Percentiles rank a stretch among this genome's conserved stretches.
Conservation (phyloP, 2,113 vertebrate species). For the Eleginops maclovinus region DNA sequence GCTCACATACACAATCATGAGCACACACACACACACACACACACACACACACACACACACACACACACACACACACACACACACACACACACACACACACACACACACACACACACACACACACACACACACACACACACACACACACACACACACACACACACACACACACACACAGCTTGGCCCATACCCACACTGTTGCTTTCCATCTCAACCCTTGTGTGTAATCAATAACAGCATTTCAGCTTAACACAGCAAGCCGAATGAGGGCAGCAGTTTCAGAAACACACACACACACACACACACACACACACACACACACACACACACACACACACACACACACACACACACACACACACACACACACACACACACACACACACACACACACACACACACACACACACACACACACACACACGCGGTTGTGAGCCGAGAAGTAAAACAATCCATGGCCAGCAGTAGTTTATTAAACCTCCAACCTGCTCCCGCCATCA, state of each 20-base stretch:
- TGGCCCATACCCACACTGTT: constrained; percentile 47
- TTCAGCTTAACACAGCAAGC: constrained; percentile 60
- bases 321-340: background rate
- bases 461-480: constrained; percentile 71
- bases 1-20: constrained; percentile 20
- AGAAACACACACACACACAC: background rate
- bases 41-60: constrained; percentile 31
- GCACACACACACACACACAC: constrained; percentile 22
- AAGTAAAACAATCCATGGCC: constrained; percentile 58
- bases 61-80: constrained; percentile 25
- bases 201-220: constrained; percentile 68
- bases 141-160: constrained; percentile 32
- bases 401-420: background rate
- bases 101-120: constrained; percentile 15
- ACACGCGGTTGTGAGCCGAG: constrained; percentile 20
- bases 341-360: background rate
- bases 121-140: constrained; percentile 26
- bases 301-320: background rate
- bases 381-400: background rate
- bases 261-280: constrained; percentile 40
- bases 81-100: constrained; percentile 20
- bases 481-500: constrained; percentile 52
- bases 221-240: constrained; percentile 75
- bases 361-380: background rate
- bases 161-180: constrained; percentile 35